These are phyloP conservation scores for Fukomys damarensis DNA, from an alignment of 2,113 vertebrate species.

Conservation along the genomic window DNA sequence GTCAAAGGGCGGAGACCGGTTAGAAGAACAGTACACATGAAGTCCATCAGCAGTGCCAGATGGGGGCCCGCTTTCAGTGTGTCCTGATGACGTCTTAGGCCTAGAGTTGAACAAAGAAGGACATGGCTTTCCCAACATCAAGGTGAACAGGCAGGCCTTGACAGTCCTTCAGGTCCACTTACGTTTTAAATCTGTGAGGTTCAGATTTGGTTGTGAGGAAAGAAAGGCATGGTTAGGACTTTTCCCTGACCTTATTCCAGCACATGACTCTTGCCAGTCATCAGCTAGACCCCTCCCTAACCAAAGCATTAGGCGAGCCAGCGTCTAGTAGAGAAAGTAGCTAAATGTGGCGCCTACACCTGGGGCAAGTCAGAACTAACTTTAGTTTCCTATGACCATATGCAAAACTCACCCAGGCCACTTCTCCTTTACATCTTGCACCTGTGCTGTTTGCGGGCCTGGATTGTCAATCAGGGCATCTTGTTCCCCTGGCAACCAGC, in stretches of 20 bases:
- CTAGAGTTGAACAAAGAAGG: neutral
- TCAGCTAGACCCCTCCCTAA: neutral
- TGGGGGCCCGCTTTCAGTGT: neutral
- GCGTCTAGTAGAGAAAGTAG: neutral
- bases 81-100: neutral
- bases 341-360: neutral
- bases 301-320: neutral
- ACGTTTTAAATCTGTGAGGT: neutral
- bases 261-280: neutral
- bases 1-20: neutral
- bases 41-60: neutral
- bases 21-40: neutral
- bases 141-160: neutral
- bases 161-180: neutral
- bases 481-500: neutral
- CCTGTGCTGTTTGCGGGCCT: neutral
- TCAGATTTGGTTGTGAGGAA: neutral
- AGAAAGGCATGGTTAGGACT: neutral
- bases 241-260: neutral
- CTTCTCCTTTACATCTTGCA: neutral
- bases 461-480: neutral
- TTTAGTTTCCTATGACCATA: neutral
- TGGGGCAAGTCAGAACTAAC: neutral
- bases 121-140: no score
- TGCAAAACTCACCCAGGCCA: neutral